phyloP scores from a whole-genome alignment of 1,140 invertebrate species.

The Paracyclopina nana region DNA sequence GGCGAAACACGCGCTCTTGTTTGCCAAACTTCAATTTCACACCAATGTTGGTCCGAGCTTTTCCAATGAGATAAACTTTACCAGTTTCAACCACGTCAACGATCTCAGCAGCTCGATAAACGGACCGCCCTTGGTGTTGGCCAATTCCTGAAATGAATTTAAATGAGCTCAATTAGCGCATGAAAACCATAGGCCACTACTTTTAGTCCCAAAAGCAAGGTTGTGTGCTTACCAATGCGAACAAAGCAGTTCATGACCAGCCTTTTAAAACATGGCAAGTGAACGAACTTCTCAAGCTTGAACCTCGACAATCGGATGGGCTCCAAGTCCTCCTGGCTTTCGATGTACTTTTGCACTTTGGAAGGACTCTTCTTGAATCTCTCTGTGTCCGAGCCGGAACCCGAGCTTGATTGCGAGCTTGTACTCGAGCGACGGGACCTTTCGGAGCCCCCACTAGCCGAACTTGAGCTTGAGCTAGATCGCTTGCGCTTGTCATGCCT shows the following conservation, averaged over 20 bases:
- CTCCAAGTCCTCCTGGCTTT: conserved; percentile 57
- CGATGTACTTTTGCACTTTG: conserved; percentile 32
- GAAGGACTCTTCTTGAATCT: conserved; percentile 9
- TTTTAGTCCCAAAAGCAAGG: not conserved
- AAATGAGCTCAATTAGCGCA: no score
- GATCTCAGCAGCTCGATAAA: conserved; percentile 58
- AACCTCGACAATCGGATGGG: conserved; percentile 69
- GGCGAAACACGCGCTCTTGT: conserved; percentile 72
- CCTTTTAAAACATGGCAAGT: conserved; percentile 80
- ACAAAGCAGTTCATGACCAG: conserved; percentile 85
- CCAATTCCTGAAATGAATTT: conserved; percentile 17
- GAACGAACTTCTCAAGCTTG: conserved; percentile 78
- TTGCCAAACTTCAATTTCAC: conserved; percentile 32
- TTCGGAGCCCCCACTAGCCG: not conserved
- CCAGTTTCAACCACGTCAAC: conserved; percentile 83
- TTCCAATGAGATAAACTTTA: conserved; percentile 77
- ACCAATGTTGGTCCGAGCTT: conserved; percentile 75
- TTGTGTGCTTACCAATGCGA: conserved; percentile 78
- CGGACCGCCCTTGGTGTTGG: conserved; percentile 12
- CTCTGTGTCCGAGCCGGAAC: conserved; percentile 19
- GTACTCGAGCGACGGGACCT: not conserved
- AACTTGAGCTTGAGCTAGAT: not conserved
- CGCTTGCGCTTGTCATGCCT: conserved; percentile 16
- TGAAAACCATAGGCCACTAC: conserved; percentile 15
- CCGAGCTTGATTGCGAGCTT: not conserved